Evolutionary conservation across 2,797 vertebrate genomes (phyloP), one percentile per base, ranked within the genome.

Genomic region (Pogonophryne albipinna): DNA sequence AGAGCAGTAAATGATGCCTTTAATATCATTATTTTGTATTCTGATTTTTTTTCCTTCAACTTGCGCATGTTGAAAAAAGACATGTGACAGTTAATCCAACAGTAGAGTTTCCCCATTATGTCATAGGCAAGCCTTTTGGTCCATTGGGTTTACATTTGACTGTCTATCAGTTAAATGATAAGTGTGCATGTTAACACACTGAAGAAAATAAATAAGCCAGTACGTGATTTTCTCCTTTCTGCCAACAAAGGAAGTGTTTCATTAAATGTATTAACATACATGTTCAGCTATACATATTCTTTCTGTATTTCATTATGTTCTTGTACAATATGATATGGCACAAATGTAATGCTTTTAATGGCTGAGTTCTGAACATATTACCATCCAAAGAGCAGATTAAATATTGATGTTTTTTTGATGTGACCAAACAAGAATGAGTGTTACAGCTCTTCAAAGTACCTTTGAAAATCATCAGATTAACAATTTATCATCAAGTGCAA

Each of bases 321-420:
- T 90, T 95, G 93, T 95, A 94, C 89, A 92, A 92, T 91, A 90
- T 57, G 88, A 90, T 94, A 92, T 92, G 84, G 79, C 83, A 86
- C 84, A 90, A 86, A 83, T 88, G 82, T 82, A 85, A 89, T 92
- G 88, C 88, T 93, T 88, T 90, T 86, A 80, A 88, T 90, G 87
- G 84, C 76, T 87, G 91, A 89, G 85, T 92, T 91, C 71, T 92
- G 85, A 94, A 91, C 85, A 92, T 91, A 91, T 84, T 89, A 78
- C 74, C 84, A 83, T 88, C 83, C 83, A 71, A 88, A 81, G 88
- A 94, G 84, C 85, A 88, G 88, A 88, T 74, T 71, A 53, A 73
- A 66, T 83, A 70, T 80, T 74, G 42, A 68, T 50, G 44, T 27
- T 27, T 81, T 87, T 87, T 79, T 78, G 42, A 83, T 76, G 59